Percentiles rank a stretch among this genome's conserved stretches.
Evolutionary conservation across 2,113 vertebrate species (phyloP).

Genomic region (Pseudolaguvia tuberculata): DNA sequence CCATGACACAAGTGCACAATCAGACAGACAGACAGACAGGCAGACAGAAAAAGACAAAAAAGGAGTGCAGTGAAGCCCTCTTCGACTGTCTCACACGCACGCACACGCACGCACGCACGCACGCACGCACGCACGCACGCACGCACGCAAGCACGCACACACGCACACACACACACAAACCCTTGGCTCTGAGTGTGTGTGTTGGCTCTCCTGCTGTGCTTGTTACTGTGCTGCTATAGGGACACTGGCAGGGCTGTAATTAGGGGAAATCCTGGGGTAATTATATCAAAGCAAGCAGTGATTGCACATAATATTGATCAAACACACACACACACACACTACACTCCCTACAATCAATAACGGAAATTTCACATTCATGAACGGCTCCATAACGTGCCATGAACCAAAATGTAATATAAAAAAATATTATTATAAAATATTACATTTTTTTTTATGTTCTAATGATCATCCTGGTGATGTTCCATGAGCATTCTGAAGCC

Average conservation of each 20-base stretch:
- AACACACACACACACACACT: neutral
- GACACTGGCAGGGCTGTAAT: conserved; percentile 45
- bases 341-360: neutral
- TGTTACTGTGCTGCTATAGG: conserved; percentile 42
- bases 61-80: conserved; percentile 37
- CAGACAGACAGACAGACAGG: conserved; percentile 8
- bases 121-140: conserved; percentile 19
- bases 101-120: conserved; percentile 8
- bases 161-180: conserved; percentile 21
- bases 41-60: conserved; percentile 32
- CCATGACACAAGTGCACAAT: conserved; percentile 37
- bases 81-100: conserved; percentile 23
- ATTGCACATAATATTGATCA: conserved; percentile 9
- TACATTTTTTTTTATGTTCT: neutral
- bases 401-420: neutral
- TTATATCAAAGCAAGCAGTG: conserved; percentile 48
- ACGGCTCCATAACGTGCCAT: neutral
- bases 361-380: conserved; percentile 15
- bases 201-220: conserved; percentile 21
- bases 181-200: conserved; percentile 26
- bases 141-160: conserved; percentile 7
- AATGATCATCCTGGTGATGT: conserved; percentile 28
- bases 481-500: conserved; percentile 51
- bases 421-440: neutral
- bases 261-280: conserved; percentile 46